Evolutionary conservation across 1,140 invertebrate genomes (phyloP).

Genomic region (Philopotamus ludificatus): DNA sequence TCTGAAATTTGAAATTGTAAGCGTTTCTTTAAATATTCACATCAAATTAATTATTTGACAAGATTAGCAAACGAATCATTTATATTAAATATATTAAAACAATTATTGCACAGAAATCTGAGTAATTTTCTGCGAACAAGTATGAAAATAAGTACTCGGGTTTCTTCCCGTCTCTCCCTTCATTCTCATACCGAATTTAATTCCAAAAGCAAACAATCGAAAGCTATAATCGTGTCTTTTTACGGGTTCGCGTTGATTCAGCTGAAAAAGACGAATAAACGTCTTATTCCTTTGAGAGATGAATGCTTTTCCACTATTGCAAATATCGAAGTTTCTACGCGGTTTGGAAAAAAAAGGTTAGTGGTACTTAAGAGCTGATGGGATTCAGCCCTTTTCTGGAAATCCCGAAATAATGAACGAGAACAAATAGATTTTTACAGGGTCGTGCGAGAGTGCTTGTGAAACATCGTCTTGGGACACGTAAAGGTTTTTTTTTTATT

Average conservation of each 20-base stretch:
- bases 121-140: too few relatives aligned
- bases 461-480: neutral
- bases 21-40: too few relatives aligned
- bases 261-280: neutral
- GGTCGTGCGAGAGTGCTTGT: constrained; percentile 2
- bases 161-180: too few relatives aligned
- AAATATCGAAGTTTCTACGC: constrained; percentile 21
- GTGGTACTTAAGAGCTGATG: constrained; percentile 25
- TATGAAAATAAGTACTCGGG: too few relatives aligned
- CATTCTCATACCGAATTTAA: too few relatives aligned
- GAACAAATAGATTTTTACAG: constrained; percentile 21
- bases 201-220: neutral
- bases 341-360: constrained; percentile 14
- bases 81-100: too few relatives aligned
- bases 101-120: too few relatives aligned
- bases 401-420: constrained; percentile 23
- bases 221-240: neutral
- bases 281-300: constrained; percentile 15
- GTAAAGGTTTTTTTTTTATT: constrained; percentile 17
- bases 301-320: constrained; percentile 11
- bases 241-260: constrained; percentile 14
- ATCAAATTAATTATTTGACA: too few relatives aligned
- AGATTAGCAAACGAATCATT: too few relatives aligned
- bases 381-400: constrained; percentile 21
- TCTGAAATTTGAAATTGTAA: too few relatives aligned